Percentiles rank a stretch among this genome's conserved stretches.
phyloP scores from a whole-genome alignment of 2,797 vertebrate genomes.

The Mycteria americana region DNA sequence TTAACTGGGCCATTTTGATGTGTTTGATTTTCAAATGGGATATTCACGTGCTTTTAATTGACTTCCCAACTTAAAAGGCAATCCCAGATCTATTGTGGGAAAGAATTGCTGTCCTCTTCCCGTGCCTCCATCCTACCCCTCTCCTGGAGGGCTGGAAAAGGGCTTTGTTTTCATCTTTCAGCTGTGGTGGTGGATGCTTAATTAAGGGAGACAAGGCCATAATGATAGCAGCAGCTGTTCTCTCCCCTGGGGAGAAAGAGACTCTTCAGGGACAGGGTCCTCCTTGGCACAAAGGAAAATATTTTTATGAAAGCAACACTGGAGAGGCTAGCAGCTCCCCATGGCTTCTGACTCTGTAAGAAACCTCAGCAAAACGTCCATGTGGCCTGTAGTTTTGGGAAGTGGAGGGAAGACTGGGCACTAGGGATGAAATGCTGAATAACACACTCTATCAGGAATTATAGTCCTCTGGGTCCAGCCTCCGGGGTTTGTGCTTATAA shows the following conservation, averaged over 20 bases:
- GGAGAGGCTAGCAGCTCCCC: not conserved
- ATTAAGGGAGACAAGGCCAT: constrained; percentile 46
- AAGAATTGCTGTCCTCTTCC: not conserved
- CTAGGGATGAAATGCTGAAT: not conserved
- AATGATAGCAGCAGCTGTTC: constrained; percentile 41
- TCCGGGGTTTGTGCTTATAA: not conserved
- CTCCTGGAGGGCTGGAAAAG: not conserved
- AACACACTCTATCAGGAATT: not conserved
- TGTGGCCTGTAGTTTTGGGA: not conserved
- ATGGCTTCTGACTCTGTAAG: not conserved
- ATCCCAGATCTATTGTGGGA: not conserved
- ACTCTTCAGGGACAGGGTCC: constrained; percentile 1
- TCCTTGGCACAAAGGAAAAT: not conserved
- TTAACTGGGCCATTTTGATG: not conserved
- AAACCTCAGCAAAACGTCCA: not conserved
- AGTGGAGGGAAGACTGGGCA: not conserved
- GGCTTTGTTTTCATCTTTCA: constrained; percentile 23
- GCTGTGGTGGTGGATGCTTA: constrained; percentile 1
- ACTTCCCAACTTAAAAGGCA: not conserved
- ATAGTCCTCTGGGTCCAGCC: not conserved
- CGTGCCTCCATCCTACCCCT: not conserved
- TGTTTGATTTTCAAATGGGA: not conserved
- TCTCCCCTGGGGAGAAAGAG: not conserved
- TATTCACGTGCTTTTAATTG: not conserved
- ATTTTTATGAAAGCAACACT: not conserved